Evolutionary conservation across 2,113 vertebrate genomes (phyloP).

Genomic region (Miniopterus natalensis): DNA sequence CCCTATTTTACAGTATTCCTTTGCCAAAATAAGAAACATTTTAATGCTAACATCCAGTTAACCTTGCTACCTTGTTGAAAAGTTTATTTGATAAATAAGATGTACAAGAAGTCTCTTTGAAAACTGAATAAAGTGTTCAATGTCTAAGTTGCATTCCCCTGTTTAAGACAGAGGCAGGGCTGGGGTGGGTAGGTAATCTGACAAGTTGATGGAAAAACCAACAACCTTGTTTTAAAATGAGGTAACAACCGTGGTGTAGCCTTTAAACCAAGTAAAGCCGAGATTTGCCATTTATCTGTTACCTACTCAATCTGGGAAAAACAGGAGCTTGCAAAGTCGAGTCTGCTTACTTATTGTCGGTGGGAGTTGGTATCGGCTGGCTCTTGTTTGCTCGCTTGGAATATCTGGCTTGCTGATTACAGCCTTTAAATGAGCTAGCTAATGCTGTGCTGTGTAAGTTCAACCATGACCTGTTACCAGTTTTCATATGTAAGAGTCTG

Average conservation of each 20-base stretch:
- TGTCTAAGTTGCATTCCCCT: not conserved
- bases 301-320: not conserved
- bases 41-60: not conserved
- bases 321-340: not conserved
- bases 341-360: slow-evolving; percentile 23
- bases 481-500: slow-evolving; percentile 14
- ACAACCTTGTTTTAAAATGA: not conserved
- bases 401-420: not conserved
- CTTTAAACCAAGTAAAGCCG: slow-evolving; percentile 9
- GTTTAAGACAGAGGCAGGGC: not conserved
- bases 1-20: slow-evolving; percentile 22
- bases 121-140: not conserved
- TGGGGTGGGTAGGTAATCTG: not conserved
- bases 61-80: slow-evolving; percentile 17
- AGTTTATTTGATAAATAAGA: slow-evolving; percentile 39
- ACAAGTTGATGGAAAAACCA: not conserved
- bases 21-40: slow-evolving; percentile 18
- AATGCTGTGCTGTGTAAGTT: not conserved
- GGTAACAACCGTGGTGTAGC: not conserved
- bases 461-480: not conserved
- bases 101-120: slow-evolving; percentile 4
- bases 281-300: not conserved
- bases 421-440: not conserved
- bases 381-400: slow-evolving; percentile 35
- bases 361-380: not conserved